Evolutionary conservation across 2,113 vertebrate species (phyloP).

Genomic region (Eulemur rufifrons): DNA sequence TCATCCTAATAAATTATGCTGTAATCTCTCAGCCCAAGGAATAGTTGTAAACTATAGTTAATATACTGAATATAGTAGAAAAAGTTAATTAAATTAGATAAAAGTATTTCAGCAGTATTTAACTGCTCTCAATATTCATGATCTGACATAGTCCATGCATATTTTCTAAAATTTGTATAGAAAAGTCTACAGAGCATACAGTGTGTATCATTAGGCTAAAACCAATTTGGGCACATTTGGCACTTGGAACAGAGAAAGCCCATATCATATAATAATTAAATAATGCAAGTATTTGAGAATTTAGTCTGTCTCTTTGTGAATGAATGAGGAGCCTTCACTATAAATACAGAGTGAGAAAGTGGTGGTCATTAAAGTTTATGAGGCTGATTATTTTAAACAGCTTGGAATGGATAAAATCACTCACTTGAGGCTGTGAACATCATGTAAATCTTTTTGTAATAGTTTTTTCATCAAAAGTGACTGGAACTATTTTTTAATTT

Average conservation of each 20-base stretch:
- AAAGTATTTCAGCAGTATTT: constrained; percentile 36
- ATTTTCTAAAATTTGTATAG: neutral
- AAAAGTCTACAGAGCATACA: neutral
- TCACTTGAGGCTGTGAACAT: constrained; percentile 70
- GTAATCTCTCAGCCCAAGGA: neutral
- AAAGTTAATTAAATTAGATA: constrained; percentile 37
- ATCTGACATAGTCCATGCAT: neutral
- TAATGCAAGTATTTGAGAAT: constrained; percentile 67
- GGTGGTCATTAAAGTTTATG: constrained; percentile 81
- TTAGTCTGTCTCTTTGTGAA: constrained; percentile 76
- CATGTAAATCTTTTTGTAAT: constrained; percentile 68
- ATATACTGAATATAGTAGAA: neutral
- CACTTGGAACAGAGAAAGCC: constrained; percentile 50
- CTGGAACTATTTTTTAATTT: constrained; percentile 58
- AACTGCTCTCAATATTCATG: constrained; percentile 36
- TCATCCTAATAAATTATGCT: constrained; percentile 42
- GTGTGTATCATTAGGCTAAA: constrained; percentile 52
- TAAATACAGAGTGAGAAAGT: constrained; percentile 74
- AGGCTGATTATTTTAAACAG: constrained; percentile 81
- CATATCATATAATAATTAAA: constrained; percentile 62
- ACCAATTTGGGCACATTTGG: constrained; percentile 66
- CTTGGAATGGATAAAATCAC: constrained; percentile 78
- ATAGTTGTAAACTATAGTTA: constrained; percentile 6
- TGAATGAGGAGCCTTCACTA: constrained; percentile 68
- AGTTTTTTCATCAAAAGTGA: constrained; percentile 73